These are phyloP conservation scores for Drosophila diplacantha DNA, from an alignment of 2,888 invertebrate genomes.

Conservation along the genomic window DNA sequence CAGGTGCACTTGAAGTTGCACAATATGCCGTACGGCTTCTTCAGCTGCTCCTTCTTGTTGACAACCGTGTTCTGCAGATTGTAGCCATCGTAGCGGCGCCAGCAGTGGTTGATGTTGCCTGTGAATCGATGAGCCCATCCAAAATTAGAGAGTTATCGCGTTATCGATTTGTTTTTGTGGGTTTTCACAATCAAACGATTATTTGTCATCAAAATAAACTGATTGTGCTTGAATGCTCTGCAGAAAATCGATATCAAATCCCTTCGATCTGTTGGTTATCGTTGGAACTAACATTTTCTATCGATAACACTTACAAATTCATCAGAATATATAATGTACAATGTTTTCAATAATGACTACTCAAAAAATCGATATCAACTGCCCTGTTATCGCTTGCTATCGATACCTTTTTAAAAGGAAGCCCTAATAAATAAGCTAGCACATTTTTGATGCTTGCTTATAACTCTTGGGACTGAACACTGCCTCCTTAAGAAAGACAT, in stretches of 20 bases:
- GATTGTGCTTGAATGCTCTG: no score
- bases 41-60: slow-evolving; percentile 75
- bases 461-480: neutral
- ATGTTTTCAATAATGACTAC: no score
- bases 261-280: neutral
- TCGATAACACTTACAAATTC: neutral
- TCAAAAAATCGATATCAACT: no score
- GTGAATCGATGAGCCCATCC: neutral
- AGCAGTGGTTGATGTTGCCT: slow-evolving; percentile 76
- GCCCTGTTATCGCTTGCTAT: no score
- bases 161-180: neutral
- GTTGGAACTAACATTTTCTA: neutral
- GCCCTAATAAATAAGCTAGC: no score
- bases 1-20: slow-evolving; percentile 77
- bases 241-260: neutral
- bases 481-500: no score
- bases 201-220: no score
- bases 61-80: slow-evolving; percentile 74
- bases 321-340: no score
- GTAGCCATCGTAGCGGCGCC: slow-evolving; percentile 77
- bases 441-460: neutral
- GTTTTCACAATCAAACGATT: no score
- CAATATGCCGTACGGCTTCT: slow-evolving; percentile 75
- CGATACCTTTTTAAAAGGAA: no score
- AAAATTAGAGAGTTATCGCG: neutral